phyloP scores from a whole-genome alignment of 2,888 invertebrate species.

The Ichneumon xanthorius region DNA sequence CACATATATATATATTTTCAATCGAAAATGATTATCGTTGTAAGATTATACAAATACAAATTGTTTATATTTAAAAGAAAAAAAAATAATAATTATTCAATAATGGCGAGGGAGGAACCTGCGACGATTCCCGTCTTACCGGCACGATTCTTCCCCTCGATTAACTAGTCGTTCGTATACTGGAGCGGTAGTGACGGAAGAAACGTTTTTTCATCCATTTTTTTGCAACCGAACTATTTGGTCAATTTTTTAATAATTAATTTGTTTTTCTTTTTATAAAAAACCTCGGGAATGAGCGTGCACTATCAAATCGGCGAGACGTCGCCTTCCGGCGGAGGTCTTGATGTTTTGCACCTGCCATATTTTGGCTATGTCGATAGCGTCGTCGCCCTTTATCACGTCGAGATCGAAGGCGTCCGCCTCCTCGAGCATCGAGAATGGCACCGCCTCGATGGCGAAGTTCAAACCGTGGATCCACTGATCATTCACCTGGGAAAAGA shows the following conservation, averaged over 20 bases:
- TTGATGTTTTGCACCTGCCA: conserved; percentile 88
- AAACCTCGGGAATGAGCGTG: conserved; percentile 87
- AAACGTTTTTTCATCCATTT: not conserved
- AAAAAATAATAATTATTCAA: not conserved
- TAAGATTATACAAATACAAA: conserved; percentile 78
- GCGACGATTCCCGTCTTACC: not conserved
- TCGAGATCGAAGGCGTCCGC: conserved; percentile 87
- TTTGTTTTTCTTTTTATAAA: not conserved
- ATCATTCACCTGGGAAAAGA: conserved; percentile 84
- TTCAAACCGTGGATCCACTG: conserved; percentile 87
- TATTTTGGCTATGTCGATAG: conserved; percentile 87
- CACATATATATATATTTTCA: conserved; percentile 61
- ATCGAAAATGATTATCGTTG: conserved; percentile 71
- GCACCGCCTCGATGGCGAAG: conserved; percentile 88
- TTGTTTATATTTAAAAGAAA: conserved; percentile 80
- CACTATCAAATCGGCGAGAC: conserved; percentile 88
- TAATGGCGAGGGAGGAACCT: not conserved
- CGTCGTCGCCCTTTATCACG: conserved; percentile 86
- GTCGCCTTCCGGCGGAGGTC: conserved; percentile 86
- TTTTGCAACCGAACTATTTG: not conserved
- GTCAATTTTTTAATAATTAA: not conserved
- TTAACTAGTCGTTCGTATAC: conserved; percentile 15
- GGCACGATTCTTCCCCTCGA: not conserved
- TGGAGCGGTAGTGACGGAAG: conserved; percentile 64
- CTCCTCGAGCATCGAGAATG: conserved; percentile 86